Evolutionary conservation across 2,113 vertebrate genomes (phyloP).

Genomic region (Danionella cerebrum): DNA sequence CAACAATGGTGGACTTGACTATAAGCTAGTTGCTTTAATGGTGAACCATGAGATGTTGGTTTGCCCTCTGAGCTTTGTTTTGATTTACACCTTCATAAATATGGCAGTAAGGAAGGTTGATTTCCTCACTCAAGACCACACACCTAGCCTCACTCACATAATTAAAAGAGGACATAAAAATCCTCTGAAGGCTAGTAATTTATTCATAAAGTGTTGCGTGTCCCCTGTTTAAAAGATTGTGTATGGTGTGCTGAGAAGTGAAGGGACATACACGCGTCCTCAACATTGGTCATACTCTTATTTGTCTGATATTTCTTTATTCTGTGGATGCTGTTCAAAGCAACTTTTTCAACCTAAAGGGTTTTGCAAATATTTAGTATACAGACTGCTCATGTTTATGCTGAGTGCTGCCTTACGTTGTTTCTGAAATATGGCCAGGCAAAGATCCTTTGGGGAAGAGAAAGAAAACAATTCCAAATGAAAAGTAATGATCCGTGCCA

Average conservation of each 20-base stretch:
- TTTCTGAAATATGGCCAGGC: slow-evolving; percentile 68
- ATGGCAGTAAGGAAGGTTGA: slow-evolving; percentile 46
- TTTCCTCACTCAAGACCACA: slow-evolving; percentile 41
- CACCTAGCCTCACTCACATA: slow-evolving; percentile 46
- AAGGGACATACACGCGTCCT: slow-evolving; percentile 12
- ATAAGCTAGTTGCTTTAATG: neutral
- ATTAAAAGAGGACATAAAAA: slow-evolving; percentile 60
- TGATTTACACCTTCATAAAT: slow-evolving; percentile 49
- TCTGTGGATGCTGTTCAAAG: slow-evolving; percentile 60
- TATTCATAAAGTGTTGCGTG: neutral
- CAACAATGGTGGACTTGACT: neutral
- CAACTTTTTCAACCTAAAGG: slow-evolving; percentile 61
- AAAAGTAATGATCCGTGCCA: slow-evolving; percentile 66
- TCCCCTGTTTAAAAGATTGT: slow-evolving; percentile 3
- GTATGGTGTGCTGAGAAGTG: neutral
- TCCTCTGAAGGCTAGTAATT: no score
- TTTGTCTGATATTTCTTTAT: slow-evolving; percentile 47
- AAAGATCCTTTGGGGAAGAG: slow-evolving; percentile 55
- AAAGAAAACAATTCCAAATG: slow-evolving; percentile 63
- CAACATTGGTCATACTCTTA: slow-evolving; percentile 23
- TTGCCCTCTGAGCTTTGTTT: neutral
- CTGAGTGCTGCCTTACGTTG: slow-evolving; percentile 68
- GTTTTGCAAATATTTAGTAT: slow-evolving; percentile 71
- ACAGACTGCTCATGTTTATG: slow-evolving; percentile 67
- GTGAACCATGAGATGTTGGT: neutral